Base-by-base conservation (phyloP, 1,140 invertebrate genomes). In the Pseudobourletiella spinata region DNA sequence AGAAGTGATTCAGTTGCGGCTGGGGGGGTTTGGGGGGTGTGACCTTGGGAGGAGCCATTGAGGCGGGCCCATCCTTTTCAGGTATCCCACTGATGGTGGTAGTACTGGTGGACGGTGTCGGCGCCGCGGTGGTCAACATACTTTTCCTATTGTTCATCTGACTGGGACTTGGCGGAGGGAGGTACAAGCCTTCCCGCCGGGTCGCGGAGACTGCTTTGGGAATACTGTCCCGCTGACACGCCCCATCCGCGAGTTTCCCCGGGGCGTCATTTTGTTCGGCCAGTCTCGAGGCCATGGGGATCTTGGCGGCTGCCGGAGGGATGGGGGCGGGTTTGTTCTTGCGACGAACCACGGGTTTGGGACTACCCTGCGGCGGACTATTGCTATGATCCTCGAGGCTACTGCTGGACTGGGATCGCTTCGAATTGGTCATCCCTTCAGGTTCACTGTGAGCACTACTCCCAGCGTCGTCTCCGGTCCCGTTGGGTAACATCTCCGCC, bases 301-400 rank as follows among this genome's bases (percentile, higher is more conserved):
- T n/a, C n/a, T n/a, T n/a, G n/a, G n/a, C n/a, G n/a, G 32, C 32
- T n/a, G 32, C 28, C 8, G 72, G 72, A 24, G 72, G 72, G 15
- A 70, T 63, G 15, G 72, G 72, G 11, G 72, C 72, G 1, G 71
- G 72, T 55, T 72, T 73, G 29, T 70, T 71, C 69, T 71, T 73
- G 29, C 71, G 59, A 28, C 86, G 78, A 46, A 80, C 77, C 50
- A 83, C 69, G 4, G 85, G 85, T 70, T 86, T 87, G 24, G 86
- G 85, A 72, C 85, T 86, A 8, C 83, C 84, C 57, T 80, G 77
- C 20, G 84, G 82, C 14, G 83, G 82, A 66, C 82, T 84, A 39
- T 35, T 55, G 22, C 29, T 25, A 14, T 72, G 71, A 35, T 75
- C 74, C 24, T 74, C 72, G 62, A 85, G 74, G 64, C 83, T 85